A percentile compares a stretch with the other conserved stretches of the same genome.
phyloP scores from a whole-genome alignment of 2,113 vertebrate genomes.

The Lucifuga dentata region DNA sequence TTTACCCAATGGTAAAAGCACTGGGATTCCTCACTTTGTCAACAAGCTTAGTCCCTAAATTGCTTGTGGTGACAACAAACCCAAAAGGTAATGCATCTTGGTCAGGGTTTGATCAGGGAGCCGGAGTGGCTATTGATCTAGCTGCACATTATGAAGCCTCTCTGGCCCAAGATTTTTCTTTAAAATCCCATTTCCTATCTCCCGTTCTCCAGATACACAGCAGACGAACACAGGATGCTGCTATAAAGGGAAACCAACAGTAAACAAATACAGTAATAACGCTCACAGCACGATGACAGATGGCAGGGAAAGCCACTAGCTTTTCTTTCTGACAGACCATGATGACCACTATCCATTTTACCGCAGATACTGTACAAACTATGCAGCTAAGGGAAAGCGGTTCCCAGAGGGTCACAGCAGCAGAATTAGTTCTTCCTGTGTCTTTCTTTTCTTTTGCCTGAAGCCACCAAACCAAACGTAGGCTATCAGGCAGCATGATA shows the following conservation, averaged over 20 bases:
- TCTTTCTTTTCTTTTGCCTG: neutral
- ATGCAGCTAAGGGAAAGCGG: neutral
- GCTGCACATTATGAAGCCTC: constrained; percentile 23
- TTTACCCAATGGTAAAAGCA: constrained; percentile 33
- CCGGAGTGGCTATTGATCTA: constrained; percentile 68
- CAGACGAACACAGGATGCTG: constrained; percentile 6
- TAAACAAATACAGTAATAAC: constrained; percentile 29
- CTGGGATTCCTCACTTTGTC: constrained; percentile 52
- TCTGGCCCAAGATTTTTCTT: constrained; percentile 32
- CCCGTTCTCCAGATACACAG: constrained; percentile 17
- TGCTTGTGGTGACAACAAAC: constrained; percentile 66
- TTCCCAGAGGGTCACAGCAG: neutral
- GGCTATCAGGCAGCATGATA: neutral
- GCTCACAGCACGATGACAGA: constrained; percentile 42
- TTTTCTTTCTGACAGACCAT: constrained; percentile 30
- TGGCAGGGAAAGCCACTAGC: constrained; percentile 29
- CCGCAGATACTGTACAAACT: neutral
- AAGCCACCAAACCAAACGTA: neutral
- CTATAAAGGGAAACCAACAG: constrained; percentile 10
- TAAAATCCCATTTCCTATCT: constrained; percentile 13
- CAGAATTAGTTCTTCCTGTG: neutral
- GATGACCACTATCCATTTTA: constrained; percentile 45
- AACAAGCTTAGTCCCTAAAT: constrained; percentile 55
- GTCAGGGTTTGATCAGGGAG: constrained; percentile 64
- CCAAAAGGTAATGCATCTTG: constrained; percentile 70